Evolutionary conservation across 2,113 vertebrate genomes (phyloP).

Genomic region (Sylvia atricapilla): DNA sequence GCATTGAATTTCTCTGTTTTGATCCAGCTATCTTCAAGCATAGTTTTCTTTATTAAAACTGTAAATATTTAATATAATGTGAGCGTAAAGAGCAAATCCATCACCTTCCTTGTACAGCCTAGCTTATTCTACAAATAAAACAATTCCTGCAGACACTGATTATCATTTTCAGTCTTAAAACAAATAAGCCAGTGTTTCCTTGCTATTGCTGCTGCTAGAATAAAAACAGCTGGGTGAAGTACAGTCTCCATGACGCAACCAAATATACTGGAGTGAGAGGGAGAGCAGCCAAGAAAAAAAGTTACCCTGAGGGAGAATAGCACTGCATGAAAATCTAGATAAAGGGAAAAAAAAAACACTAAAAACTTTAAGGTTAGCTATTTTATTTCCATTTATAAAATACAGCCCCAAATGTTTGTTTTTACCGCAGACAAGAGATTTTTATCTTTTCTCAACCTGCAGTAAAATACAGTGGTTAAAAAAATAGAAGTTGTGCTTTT

Average conservation of each 20-base stretch:
- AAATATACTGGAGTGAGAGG: background rate
- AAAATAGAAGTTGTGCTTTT: background rate
- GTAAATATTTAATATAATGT: background rate
- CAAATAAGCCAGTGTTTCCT: background rate
- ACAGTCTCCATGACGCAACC: background rate
- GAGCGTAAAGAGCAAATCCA: background rate
- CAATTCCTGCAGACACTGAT: background rate
- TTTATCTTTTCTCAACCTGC: conserved; percentile 12
- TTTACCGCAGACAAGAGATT: background rate
- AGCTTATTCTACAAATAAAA: background rate
- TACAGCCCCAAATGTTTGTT: background rate
- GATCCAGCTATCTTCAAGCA: background rate
- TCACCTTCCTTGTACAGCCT: background rate
- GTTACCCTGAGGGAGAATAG: background rate
- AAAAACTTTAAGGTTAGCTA: background rate
- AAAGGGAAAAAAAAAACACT: background rate
- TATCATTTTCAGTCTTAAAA: background rate
- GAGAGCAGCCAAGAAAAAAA: background rate
- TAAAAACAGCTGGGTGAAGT: background rate
- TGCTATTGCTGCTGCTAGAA: background rate
- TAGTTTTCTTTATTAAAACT: background rate
- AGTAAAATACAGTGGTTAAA: conserved; percentile 8
- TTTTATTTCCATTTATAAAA: conserved; percentile 41
- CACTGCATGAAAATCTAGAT: conserved; percentile 14
- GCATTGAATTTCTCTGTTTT: background rate